Percentiles rank a stretch among this genome's conserved stretches.
phyloP scores from a whole-genome alignment of 2,888 invertebrate genomes.

The Leptothorax acervorum region DNA sequence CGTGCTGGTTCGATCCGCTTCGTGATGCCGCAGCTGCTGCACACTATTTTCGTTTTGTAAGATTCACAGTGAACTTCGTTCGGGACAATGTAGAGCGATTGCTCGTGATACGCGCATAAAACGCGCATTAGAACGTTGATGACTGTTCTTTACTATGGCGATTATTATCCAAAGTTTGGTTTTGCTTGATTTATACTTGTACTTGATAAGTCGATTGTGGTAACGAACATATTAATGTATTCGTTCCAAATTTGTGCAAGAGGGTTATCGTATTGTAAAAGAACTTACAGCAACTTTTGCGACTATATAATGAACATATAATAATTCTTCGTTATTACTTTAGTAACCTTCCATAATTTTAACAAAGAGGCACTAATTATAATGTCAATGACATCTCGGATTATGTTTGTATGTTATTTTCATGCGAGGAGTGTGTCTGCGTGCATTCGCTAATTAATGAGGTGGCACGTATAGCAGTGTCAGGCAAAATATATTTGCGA shows the following conservation, averaged over 20 bases:
- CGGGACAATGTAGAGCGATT: conserved; percentile 41
- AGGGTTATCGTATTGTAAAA: conserved; percentile 15
- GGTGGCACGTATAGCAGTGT: background rate
- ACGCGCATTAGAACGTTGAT: conserved; percentile 38
- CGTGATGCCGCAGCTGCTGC: background rate
- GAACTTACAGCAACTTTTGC: too few relatives aligned
- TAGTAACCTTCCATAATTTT: conserved; percentile 48
- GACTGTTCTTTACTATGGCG: conserved; percentile 42
- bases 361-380: conserved; percentile 61
- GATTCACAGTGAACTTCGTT: conserved; percentile 43
- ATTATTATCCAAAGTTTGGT: conserved; percentile 73
- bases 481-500: conserved; percentile 14
- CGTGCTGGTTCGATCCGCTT: background rate
- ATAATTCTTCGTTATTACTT: conserved; percentile 52
- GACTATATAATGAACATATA: conserved; percentile 54
- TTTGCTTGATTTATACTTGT: conserved; percentile 66
- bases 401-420: conserved; percentile 65
- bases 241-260: conserved; percentile 48
- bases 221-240: conserved; percentile 46
- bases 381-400: conserved; percentile 40
- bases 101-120: conserved; percentile 42
- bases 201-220: conserved; percentile 53
- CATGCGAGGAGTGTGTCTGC: conserved; percentile 26
- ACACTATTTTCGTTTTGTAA: conserved; percentile 33
- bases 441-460: conserved; percentile 21